Evolutionary conservation across 2,113 vertebrate genomes (phyloP).

Genomic region (Sylvilagus bachmani): DNA sequence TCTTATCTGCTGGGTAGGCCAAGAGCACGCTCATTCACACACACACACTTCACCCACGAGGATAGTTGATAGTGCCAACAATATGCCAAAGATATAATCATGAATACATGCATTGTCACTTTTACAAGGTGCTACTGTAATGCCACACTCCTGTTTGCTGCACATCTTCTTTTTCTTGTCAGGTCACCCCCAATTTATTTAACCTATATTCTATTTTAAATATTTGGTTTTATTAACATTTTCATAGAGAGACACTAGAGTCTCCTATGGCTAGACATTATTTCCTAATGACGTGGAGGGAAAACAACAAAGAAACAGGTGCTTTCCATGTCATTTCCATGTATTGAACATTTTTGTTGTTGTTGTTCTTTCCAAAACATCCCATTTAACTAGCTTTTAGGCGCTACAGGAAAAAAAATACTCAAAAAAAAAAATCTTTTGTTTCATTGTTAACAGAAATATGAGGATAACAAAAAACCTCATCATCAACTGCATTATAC

Average conservation of each 20-base stretch:
- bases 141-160: background rate
- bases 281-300: background rate
- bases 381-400: slow-evolving; percentile 32
- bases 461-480: slow-evolving; percentile 62
- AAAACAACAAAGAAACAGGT: slow-evolving; percentile 51
- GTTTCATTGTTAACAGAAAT: slow-evolving; percentile 62
- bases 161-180: background rate
- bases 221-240: background rate
- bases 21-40: slow-evolving; percentile 11
- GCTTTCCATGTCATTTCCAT: slow-evolving; percentile 48
- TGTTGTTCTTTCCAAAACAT: slow-evolving; percentile 39
- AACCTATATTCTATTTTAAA: slow-evolving; percentile 33
- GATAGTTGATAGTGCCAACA: slow-evolving; percentile 63
- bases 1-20: slow-evolving; percentile 43
- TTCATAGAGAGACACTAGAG: background rate
- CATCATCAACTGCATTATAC: background rate
- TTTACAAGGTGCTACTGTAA: slow-evolving; percentile 29
- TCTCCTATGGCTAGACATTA: background rate
- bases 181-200: background rate
- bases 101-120: slow-evolving; percentile 50
- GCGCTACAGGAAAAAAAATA: background rate
- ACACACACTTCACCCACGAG: background rate
- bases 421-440: background rate
- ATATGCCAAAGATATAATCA: slow-evolving; percentile 60
- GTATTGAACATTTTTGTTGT: slow-evolving; percentile 43